These are phyloP conservation scores for Clarias laeviceps DNA, from an alignment of 2,797 vertebrate genomes.

Conservation along the genomic window DNA sequence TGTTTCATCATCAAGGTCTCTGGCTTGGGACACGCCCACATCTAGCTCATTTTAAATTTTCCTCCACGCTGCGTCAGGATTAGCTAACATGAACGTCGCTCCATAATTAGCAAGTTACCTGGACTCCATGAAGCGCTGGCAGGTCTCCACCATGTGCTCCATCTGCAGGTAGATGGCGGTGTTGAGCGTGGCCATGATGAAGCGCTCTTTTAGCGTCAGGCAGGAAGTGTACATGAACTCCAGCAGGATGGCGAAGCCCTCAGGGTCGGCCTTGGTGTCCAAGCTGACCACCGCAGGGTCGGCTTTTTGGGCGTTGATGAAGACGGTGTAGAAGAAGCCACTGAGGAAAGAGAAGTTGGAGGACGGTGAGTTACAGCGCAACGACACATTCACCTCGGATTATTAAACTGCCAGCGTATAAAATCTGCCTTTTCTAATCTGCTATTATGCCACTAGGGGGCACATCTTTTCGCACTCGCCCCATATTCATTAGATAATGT, in stretches of 20 bases:
- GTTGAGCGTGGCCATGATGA: conserved; percentile 87
- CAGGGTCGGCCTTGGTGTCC: conserved; percentile 89
- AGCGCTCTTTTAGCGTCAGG: conserved; percentile 86
- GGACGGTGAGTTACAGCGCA: not conserved
- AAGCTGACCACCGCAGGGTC: conserved; percentile 88
- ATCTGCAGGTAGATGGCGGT: conserved; percentile 94
- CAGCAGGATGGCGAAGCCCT: conserved; percentile 89
- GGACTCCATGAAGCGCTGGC: conserved; percentile 90
- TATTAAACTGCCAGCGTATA: no score
- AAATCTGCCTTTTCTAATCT: no score
- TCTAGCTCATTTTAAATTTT: no score
- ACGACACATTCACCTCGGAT: no score
- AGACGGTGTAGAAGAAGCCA: conserved; percentile 95
- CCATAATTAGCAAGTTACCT: conserved; percentile 75
- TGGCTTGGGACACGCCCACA: not conserved
- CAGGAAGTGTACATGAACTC: conserved; percentile 99
- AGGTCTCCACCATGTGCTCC: conserved; percentile 98
- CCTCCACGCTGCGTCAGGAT: not conserved
- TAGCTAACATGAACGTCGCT: not conserved
- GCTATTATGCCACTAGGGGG: not conserved
- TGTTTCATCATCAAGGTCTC: not conserved
- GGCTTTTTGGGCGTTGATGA: conserved; percentile 89
- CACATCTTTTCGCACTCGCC: not conserved
- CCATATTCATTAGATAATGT: no score
- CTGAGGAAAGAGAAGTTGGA: conserved; percentile 69